Percentiles rank a stretch among this genome's conserved stretches.
These are phyloP conservation scores for Micronisus gabar DNA, from an alignment of 2,113 vertebrate species.

Conservation along the genomic window DNA sequence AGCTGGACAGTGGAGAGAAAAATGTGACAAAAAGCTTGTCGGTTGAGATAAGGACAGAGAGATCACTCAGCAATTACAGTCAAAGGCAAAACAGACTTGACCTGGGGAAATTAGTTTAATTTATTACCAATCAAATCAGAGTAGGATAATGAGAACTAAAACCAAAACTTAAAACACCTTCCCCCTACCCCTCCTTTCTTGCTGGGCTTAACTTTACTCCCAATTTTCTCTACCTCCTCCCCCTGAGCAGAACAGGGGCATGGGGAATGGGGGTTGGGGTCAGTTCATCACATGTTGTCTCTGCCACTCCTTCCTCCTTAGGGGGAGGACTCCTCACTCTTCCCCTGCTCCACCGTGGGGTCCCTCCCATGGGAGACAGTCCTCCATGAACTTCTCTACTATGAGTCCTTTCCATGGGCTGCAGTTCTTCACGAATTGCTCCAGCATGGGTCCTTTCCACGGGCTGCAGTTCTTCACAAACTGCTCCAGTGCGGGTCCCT, in stretches of 20 bases:
- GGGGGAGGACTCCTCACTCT: no score
- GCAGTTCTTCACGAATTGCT: background rate
- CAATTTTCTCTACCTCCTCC: background rate
- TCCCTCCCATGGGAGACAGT: no score
- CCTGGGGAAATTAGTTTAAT: background rate
- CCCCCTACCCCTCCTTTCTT: background rate
- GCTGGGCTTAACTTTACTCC: background rate
- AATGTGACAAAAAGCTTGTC: background rate
- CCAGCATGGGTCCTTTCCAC: background rate
- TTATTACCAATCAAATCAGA: background rate
- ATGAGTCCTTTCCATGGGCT: background rate
- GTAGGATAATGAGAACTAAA: background rate
- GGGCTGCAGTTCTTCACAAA: no score
- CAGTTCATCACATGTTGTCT: background rate
- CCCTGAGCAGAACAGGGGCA: background rate
- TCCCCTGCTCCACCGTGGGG: no score
- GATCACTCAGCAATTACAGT: background rate
- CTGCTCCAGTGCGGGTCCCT: background rate
- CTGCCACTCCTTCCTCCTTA: background rate
- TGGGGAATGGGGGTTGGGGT: background rate
- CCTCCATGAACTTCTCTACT: no score
- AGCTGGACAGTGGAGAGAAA: background rate
- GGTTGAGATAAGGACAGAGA: no score
- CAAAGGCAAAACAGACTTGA: background rate
- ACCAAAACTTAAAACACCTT: background rate